Evolutionary conservation across 2,113 vertebrate genomes (phyloP), one percentile per base, ranked within the genome.

Genomic region (Toxostoma redivivum): DNA sequence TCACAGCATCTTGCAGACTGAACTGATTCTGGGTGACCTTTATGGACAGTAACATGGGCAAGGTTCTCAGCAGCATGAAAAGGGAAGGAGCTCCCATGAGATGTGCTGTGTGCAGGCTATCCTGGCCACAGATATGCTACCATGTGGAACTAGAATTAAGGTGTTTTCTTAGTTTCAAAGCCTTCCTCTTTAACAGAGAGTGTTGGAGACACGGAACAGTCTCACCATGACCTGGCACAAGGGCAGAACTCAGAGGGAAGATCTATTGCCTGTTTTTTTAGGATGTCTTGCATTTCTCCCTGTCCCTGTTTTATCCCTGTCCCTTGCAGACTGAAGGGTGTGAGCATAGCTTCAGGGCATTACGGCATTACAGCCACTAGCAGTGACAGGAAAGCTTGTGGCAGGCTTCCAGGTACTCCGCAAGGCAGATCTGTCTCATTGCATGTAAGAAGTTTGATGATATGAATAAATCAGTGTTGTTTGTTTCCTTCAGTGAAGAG

Each of bases 281-380:
- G 18, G 22, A 25, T 42, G 21, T 21, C n/a, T 50, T 20, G 20
- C 8, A 18, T 60, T 85, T 64, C 70, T 31, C 51, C 57, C 53
- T 33, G 27, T 40, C 24, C 16, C 37, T 70, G 12, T 65, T 81
- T 86, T 60, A 28, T 33, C 9, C 47, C 53, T 54, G 15, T 45
- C 19, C 42, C 74, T 74, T 50, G 74, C 57, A 73, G 64, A 48
- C 15, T 51, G 71, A 33, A 19, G 37, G 42, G 21, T 67, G 35
- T 45, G 44, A 77, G 44, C 37, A 58, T 14, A 72, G 31, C 31
- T 66, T 53, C 38, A 62, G 73, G 62, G 14, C 69, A 72, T 72
- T 33, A 27, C 0, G 1, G 35, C 38, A n/a, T n/a, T n/a, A n/a
- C n/a, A n/a, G n/a, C 24, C 7, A 0, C 3, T 40, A 50, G 53